Evolutionary conservation across 2,113 vertebrate species (phyloP).

Genomic region (Tylochromis polylepis): DNA sequence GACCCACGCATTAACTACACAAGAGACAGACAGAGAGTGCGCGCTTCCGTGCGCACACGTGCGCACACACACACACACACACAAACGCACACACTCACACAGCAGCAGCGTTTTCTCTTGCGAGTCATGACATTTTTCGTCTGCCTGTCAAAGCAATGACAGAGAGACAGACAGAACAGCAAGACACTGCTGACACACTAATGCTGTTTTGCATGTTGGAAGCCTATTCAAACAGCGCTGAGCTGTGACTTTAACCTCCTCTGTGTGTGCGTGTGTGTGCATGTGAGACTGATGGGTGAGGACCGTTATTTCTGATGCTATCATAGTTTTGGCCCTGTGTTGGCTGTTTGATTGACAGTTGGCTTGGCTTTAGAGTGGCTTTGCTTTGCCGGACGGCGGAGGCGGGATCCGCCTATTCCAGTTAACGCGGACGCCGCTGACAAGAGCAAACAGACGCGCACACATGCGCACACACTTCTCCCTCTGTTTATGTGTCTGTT

Average conservation of each 20-base stretch:
- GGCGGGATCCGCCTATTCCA: constrained; percentile 42
- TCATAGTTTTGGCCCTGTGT: constrained; percentile 49
- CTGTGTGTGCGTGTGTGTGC: not conserved
- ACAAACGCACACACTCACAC: not conserved
- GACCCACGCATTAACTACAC: constrained; percentile 67
- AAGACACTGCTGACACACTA: constrained; percentile 57
- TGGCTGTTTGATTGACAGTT: constrained; percentile 59
- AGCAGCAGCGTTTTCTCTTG: constrained; percentile 19
- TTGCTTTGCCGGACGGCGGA: constrained; percentile 41
- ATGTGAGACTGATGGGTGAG: constrained; percentile 48
- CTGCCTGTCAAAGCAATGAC: constrained; percentile 67
- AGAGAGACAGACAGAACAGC: constrained; percentile 53
- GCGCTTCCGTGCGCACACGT: not conserved
- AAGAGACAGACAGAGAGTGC: not conserved
- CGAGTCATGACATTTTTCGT: constrained; percentile 66
- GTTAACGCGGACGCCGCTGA: constrained; percentile 34
- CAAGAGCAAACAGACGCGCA: constrained; percentile 35
- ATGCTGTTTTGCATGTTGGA: constrained; percentile 66
- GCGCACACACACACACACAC: not conserved
- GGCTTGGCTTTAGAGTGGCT: constrained; percentile 43
- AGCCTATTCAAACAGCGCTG: constrained; percentile 49
- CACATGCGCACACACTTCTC: constrained; percentile 29
- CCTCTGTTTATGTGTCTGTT: constrained; percentile 37
- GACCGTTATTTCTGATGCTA: constrained; percentile 68
- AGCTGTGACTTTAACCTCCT: constrained; percentile 56